Evolutionary conservation across 64 coral and sea anemone species (phyloP), one percentile per base, ranked within the genome.

Genomic region (Cladopsammia gracilis): DNA sequence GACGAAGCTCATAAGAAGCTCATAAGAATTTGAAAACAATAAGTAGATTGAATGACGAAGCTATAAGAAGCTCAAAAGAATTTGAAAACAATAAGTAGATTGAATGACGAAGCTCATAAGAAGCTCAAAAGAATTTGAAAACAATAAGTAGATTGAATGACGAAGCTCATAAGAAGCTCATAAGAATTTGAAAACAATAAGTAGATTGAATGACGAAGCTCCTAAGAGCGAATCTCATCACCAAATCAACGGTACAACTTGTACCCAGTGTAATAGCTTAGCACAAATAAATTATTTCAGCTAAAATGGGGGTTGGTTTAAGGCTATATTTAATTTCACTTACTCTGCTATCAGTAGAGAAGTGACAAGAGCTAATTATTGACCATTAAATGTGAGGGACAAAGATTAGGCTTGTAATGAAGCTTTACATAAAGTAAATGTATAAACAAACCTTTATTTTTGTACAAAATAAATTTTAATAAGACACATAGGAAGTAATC

Each of bases 321-420:
- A 78, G 52, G 50, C 49, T 25, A 52, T 78, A 78, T 78, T 78
- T 78, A 58, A 78, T 56, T 10, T 77, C 9, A 57, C 48, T 25
- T 57, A 5, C 49, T 76, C 48, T 76, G 47, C 65, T 25, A 16
- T 64, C 6, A 69, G 42, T 45, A 43, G 42, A 45, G 70, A 20
- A 64, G 61, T 64, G 61, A 18, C 13, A 19, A 64, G 61, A 64
- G 4, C 12, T 64, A 18, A 18, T 64, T 18, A 19, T 20, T 34
- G 34, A 34, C 34, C 34, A 34, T 34, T 34, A 34, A 34, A 34
- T 34, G 34, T 34, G 34, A 34, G 13, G 54, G 54, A 57, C 54
- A 57, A 7, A 57, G 7, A 57, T 57, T 57, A 57, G 54, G 54
- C 54, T 57, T 57, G 7, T 57, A 10, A 13, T 69, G 22, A 23